phyloP scores from a whole-genome alignment of 2,888 invertebrate species.

The Anthophora plumipes region DNA sequence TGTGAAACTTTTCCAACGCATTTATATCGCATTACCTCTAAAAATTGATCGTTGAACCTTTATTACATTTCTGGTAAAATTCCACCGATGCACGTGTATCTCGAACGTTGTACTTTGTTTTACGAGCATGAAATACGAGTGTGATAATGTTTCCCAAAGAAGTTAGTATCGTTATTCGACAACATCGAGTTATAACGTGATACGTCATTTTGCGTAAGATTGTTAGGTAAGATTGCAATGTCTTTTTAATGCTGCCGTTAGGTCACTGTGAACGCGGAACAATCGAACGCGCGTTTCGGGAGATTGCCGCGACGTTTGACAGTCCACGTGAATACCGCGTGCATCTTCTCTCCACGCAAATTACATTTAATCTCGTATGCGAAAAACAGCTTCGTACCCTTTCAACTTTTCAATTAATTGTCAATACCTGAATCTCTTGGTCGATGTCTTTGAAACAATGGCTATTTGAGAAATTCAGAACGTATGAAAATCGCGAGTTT shows the following conservation, averaged over 20 bases:
- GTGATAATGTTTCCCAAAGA: too few species aligned
- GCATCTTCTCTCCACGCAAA: too few species aligned
- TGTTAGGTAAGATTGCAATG: background rate
- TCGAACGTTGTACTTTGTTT: background rate
- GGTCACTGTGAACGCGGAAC: background rate
- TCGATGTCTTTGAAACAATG: too few species aligned
- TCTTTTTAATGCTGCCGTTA: background rate
- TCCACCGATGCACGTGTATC: background rate
- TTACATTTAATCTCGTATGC: too few species aligned
- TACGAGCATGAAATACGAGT: background rate
- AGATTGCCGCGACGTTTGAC: background rate
- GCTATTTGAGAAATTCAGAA: too few species aligned
- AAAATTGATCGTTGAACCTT: background rate
- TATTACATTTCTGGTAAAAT: background rate
- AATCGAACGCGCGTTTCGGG: background rate
- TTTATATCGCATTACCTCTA: background rate
- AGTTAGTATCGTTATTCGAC: too few species aligned
- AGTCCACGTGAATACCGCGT: constrained; percentile 10
- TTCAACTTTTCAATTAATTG: too few species aligned
- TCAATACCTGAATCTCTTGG: too few species aligned
- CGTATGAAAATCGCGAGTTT: too few species aligned
- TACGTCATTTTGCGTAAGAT: background rate
- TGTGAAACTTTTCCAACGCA: background rate
- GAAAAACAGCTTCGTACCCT: too few species aligned
- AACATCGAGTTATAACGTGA: too few species aligned